A percentile compares a stretch with the other conserved stretches of the same genome.
Conservation (phyloP, 1,140 invertebrate genomes). For the Nylanderia fulva region DNA sequence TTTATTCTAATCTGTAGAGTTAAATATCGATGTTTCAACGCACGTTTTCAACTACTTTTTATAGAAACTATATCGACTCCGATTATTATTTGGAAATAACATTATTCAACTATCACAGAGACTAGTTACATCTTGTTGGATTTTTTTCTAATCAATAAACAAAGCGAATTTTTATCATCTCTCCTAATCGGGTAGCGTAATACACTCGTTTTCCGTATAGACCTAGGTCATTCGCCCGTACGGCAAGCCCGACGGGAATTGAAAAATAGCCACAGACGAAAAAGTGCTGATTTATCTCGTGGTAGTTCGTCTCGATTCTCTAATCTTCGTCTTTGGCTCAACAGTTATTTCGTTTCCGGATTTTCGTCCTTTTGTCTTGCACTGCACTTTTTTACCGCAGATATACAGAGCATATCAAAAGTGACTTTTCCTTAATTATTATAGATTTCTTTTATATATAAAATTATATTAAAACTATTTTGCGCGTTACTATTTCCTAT, state of each 20-base stretch:
- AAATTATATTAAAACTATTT: constrained; percentile 1
- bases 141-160: constrained; percentile 49
- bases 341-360: constrained; percentile 33
- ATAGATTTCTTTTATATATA: not conserved
- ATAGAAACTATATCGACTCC: not conserved
- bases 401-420: not conserved
- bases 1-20: not conserved
- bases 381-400: constrained; percentile 46
- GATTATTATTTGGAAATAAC: constrained; percentile 19
- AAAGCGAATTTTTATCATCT: constrained; percentile 46
- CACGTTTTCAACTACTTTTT: not conserved
- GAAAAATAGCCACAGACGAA: constrained; percentile 63
- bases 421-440: not conserved
- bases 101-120: not conserved
- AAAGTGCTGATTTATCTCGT: constrained; percentile 68
- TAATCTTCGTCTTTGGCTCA: constrained; percentile 50
- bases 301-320: not conserved
- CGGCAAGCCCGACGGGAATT: constrained; percentile 50
- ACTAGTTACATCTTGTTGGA: not conserved
- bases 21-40: constrained; percentile 14
- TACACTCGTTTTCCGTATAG: constrained; percentile 13
- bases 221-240: constrained; percentile 3
- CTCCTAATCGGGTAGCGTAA: constrained; percentile 1
- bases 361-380: constrained; percentile 12
- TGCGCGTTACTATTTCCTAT: not conserved